Evolutionary conservation across 2,797 vertebrate species (phyloP), one percentile per base, ranked within the genome.

Genomic region (Acropternis orthonyx): DNA sequence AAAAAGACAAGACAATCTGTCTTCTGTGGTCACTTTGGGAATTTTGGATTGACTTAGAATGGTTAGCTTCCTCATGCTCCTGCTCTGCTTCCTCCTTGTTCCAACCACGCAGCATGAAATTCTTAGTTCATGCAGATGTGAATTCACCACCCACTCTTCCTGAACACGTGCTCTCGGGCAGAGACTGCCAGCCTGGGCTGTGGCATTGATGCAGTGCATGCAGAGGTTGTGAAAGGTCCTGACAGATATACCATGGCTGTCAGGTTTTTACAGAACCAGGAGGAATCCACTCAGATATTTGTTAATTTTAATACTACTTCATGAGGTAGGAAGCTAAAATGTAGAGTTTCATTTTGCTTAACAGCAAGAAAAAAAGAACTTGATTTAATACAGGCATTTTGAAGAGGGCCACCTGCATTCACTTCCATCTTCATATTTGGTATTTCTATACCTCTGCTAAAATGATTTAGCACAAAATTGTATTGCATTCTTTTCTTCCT

Each of bases 401-500:
- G 78, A 68, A 37, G 43, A 78, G 48, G 56, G 21, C 8, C 39
- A 61, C 22, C n/a, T 84, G 56, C 69, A 46, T 94, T 73, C 12
- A 15, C 32, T 82, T 49, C 52, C 28, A 23, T 58, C 34, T 76
- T 32, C 37, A 9, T 68, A 39, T 95, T 91, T 75, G 81, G 52
- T 66, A 88, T 34, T 78, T 67, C 46, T 3, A 1, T 65, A 67
- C 34, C 61, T 52, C 27, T 68, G 27, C 41, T 78, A 30, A 77
- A 93, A 67, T 54, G 7, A 61, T 75, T 65, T 81, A 39, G 32
- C 59, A 86, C n/a, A 52, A 84, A 94, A 63, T 75, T 7, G 27
- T 24, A 27, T n/a, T 69, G n/a, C 15, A 32, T 78, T 81, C 75
- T 61, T 87, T 87, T 95, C 27, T 63, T 85, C 87, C 74, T 85